Percentiles rank a stretch among this genome's conserved stretches.
Conservation (phyloP, 2,797 vertebrate genomes). For the Phalanger gymnotis region DNA sequence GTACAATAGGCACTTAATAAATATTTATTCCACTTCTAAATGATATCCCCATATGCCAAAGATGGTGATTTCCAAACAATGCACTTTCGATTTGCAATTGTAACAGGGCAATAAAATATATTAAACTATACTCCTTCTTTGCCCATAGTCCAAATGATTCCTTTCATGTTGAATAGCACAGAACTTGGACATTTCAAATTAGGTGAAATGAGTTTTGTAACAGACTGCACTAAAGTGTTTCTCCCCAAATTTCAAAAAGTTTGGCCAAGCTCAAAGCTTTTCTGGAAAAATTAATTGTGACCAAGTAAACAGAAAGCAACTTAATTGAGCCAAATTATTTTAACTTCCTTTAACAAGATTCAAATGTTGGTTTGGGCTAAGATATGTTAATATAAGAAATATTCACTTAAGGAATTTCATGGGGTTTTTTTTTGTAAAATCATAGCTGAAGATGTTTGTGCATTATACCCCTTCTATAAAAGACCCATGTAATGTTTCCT, state of each 20-base stretch:
- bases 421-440: not conserved
- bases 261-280: not conserved
- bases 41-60: not conserved
- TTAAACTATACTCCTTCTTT: no score
- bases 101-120: not conserved
- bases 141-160: not conserved
- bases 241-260: not conserved
- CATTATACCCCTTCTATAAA: not conserved
- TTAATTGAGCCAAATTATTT: not conserved
- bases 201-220: not conserved
- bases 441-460: not conserved
- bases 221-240: not conserved
- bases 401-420: not conserved
- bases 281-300: not conserved
- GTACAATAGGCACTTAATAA: not conserved
- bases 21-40: not conserved
- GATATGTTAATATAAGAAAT: not conserved
- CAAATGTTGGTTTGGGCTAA: not conserved
- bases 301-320: not conserved
- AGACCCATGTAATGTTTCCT: not conserved
- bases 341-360: not conserved
- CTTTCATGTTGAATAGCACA: not conserved
- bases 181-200: not conserved
- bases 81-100: not conserved
- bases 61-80: not conserved